Evolutionary conservation across 2,797 vertebrate genomes (phyloP), one percentile per base, ranked within the genome.

Genomic region (Balearica regulorum): DNA sequence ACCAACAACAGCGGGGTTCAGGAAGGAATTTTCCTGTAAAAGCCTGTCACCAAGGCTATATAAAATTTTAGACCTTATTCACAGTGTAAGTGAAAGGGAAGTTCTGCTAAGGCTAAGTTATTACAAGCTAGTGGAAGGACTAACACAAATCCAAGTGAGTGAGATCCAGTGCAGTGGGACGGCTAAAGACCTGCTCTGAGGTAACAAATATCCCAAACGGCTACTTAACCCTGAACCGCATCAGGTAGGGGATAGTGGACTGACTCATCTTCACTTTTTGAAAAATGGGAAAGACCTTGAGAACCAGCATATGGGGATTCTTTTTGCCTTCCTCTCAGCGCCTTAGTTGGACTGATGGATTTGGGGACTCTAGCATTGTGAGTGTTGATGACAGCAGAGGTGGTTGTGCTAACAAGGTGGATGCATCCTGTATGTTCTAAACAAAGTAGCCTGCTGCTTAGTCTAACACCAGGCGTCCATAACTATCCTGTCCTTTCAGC

Each of bases 361-460:
- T 6, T 53, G 28, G 16, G 33, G n/a, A 11, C 44, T 60, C 18
- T 13, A n/a, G 19, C 22, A 16, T 7, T 46, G 16, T 17, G 49
- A 13, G 7, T 9, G 11, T 19, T 62, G 62, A 15, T 31, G 80
- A 24, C 75, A 72, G 58, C 41, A 41, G 55, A 61, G 20, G 43
- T 4, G 7, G n/a, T 44, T 2, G 0, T 37, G 65, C 65, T 25
- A 17, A 48, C 16, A 37, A 20, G 2, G 8, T 14, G 41, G 57
- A 6, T 46, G 11, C 26, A 13, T 8, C 26, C 46, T 2, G 0
- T 4, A 9, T 7, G 29, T 51, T 35, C 37, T 37, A 10, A 28
- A n/a, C 11, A 28, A n/a, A 73, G 70, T 3, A 16, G 13, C 26
- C 31, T 60, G 18, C 3, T 22, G 24, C 4, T 35, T n/a, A 6